Percentiles rank a stretch among this genome's conserved stretches.
phyloP scores from a whole-genome alignment of 2,113 vertebrate species.

The Butorides virescens region DNA sequence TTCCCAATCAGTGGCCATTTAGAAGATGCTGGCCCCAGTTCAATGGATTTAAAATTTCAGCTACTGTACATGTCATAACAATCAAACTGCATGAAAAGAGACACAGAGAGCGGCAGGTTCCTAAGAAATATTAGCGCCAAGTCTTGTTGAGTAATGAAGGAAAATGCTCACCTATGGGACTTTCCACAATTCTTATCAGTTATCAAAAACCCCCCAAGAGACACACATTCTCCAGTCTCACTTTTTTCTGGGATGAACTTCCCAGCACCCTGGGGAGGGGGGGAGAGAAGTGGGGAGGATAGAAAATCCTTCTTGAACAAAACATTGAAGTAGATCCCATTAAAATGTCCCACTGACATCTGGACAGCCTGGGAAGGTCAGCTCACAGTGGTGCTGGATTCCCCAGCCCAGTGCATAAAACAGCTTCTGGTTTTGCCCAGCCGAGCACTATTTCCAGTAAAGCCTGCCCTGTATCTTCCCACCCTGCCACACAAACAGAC shows the following conservation, averaged over 20 bases:
- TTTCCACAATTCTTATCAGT: constrained; percentile 32
- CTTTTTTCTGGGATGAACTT: constrained; percentile 12
- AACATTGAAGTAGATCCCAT: neutral
- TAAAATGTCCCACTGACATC: neutral
- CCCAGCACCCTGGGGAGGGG: neutral
- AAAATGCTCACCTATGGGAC: constrained; percentile 51
- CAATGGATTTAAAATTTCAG: constrained; percentile 21
- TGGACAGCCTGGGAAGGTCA: neutral
- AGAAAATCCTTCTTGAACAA: neutral
- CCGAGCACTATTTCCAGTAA: neutral
- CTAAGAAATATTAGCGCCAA: neutral
- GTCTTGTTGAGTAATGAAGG: constrained; percentile 46
- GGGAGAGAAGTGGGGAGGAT: neutral
- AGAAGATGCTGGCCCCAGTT: neutral
- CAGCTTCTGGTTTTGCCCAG: neutral
- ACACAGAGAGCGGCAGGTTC: neutral
- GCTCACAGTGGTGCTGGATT: neutral
- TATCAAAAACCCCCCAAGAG: neutral
- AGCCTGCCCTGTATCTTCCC: neutral
- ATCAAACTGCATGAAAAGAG: neutral
- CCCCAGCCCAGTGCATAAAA: neutral
- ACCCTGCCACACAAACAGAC: neutral
- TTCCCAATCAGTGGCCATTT: neutral
- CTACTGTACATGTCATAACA: constrained; percentile 14
- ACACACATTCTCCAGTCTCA: neutral